phyloP scores from a whole-genome alignment of 1,140 invertebrate genomes.

The Leguminivora glycinivorella region DNA sequence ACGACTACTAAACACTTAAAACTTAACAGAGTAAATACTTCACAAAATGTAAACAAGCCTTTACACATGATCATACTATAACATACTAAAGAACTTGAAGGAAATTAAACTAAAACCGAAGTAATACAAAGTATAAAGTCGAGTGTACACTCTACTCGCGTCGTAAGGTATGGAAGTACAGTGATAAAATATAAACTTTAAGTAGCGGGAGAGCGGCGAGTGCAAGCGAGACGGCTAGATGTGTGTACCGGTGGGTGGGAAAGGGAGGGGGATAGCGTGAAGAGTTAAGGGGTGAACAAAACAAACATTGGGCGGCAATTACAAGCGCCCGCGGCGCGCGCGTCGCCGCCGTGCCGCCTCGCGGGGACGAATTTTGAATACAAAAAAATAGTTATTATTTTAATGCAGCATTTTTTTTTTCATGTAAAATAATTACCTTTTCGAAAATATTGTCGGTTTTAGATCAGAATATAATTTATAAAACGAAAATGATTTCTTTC shows the following conservation, averaged over 20 bases:
- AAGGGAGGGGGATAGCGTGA: conserved; percentile 39
- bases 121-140: too few relatives aligned
- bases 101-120: conserved; percentile 36
- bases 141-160: conserved; percentile 32
- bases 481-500: too few relatives aligned
- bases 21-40: too few relatives aligned
- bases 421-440: too few relatives aligned
- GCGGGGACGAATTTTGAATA: conserved; percentile 43
- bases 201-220: conserved; percentile 51
- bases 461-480: too few relatives aligned
- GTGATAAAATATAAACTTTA: conserved; percentile 64
- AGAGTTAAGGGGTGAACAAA: conserved; percentile 60
- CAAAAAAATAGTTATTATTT: neutral
- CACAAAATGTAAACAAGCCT: too few relatives aligned
- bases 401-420: too few relatives aligned
- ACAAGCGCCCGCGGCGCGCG: conserved; percentile 63
- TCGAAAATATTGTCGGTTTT: too few relatives aligned
- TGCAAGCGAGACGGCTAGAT: conserved; percentile 35
- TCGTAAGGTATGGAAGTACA: conserved; percentile 44
- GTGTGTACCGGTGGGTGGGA: conserved; percentile 32
- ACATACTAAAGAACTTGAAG: neutral
- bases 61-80: too few relatives aligned
- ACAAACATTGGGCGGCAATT: conserved; percentile 71
- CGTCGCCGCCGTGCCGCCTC: conserved; percentile 47
- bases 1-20: too few relatives aligned